phyloP scores from a whole-genome alignment of 2,888 invertebrate species.

The Pachymerium ferrugineum region DNA sequence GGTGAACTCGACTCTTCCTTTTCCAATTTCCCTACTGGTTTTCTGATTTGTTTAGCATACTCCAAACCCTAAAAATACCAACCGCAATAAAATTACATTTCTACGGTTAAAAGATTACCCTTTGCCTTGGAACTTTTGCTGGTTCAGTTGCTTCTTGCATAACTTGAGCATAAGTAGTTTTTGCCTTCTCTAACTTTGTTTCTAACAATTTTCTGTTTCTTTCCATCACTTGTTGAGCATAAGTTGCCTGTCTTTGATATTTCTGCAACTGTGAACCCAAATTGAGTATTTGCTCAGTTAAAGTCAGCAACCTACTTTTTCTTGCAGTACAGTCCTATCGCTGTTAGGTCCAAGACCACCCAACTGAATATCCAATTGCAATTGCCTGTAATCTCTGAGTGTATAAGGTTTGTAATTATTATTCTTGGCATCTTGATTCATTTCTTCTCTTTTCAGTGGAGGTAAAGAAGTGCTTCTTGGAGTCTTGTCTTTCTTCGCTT shows the following conservation, averaged over 20 bases:
- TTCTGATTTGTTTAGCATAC: slow-evolving; percentile 1
- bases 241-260: slow-evolving; percentile 28
- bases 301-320: slow-evolving; percentile 4
- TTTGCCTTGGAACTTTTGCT: neutral
- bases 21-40: neutral
- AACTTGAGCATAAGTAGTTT: neutral
- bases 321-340: neutral
- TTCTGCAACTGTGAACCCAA: slow-evolving; percentile 14
- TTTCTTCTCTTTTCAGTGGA: neutral
- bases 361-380: neutral
- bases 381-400: neutral
- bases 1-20: neutral
- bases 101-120: neutral
- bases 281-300: neutral
- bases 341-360: slow-evolving; percentile 14
- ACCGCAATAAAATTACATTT: no score
- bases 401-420: slow-evolving; percentile 13
- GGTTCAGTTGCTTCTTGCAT: neutral
- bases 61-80: neutral
- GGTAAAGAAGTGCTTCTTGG: neutral
- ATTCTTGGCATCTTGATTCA: neutral
- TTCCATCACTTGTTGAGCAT: slow-evolving; percentile 31
- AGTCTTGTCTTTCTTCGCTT: neutral
- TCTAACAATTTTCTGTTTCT: neutral
- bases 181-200: neutral